Percentiles rank a stretch among this genome's conserved stretches.
Conservation (phyloP, 2,113 vertebrate genomes). For the Microtus oregoni region DNA sequence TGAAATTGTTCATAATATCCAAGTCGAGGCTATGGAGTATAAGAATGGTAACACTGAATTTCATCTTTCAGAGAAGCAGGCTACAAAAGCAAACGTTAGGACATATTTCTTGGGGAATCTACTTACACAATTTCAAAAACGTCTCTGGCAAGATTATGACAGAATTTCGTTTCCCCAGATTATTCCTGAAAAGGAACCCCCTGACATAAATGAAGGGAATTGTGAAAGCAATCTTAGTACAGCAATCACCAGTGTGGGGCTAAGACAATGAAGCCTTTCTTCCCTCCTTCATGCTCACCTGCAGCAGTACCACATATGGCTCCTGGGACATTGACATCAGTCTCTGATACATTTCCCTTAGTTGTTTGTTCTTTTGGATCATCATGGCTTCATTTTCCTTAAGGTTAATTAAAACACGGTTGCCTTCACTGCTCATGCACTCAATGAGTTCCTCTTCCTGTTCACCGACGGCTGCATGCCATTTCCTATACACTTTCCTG, state of each 20-base stretch:
- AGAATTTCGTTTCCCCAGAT: not conserved
- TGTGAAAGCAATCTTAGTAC: not conserved
- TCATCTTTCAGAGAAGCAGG: not conserved
- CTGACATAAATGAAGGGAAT: not conserved
- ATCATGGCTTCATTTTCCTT: not conserved
- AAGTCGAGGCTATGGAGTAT: not conserved
- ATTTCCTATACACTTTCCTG: not conserved
- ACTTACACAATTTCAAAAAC: not conserved
- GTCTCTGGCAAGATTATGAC: too few species aligned
- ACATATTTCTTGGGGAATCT: not conserved
- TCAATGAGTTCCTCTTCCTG: not conserved
- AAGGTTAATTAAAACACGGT: not conserved
- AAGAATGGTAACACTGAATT: not conserved
- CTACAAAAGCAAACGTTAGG: not conserved
- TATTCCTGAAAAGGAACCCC: not conserved
- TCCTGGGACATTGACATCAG: not conserved
- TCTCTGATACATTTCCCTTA: not conserved
- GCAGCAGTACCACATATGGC: not conserved
- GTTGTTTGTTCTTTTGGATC: not conserved
- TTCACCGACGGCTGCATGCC: accelerated
- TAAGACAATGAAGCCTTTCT: not conserved
- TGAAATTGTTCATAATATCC: not conserved
- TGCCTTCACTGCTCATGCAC: not conserved
- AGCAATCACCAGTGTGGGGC: not conserved
- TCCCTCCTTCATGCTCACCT: not conserved